These are phyloP conservation scores for Mylabris sibirica DNA, from an alignment of 2,888 invertebrate genomes.

Conservation along the genomic window DNA sequence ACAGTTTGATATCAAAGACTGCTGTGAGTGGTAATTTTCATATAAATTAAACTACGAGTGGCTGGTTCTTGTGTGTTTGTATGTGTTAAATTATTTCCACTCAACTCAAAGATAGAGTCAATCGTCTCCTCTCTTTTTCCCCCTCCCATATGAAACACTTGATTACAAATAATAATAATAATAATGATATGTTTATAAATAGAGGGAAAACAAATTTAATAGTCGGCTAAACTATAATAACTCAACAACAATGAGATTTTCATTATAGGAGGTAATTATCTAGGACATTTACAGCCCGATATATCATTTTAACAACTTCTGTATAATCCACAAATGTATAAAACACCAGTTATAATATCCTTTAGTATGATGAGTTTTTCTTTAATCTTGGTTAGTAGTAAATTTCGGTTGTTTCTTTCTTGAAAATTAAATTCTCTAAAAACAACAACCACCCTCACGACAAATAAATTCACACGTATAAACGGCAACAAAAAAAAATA, in stretches of 20 bases:
- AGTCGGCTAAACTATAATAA: slow-evolving; percentile 32
- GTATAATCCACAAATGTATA: slow-evolving; percentile 59
- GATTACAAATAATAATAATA: background rate
- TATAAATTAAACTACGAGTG: background rate
- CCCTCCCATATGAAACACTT: background rate
- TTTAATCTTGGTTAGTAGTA: slow-evolving; percentile 60
- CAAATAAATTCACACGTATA: background rate
- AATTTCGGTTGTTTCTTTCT: slow-evolving; percentile 58
- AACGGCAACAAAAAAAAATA: background rate
- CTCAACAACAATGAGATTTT: slow-evolving; percentile 36
- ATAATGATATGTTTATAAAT: background rate
- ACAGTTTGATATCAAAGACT: slow-evolving; percentile 7
- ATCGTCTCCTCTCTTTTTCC: background rate
- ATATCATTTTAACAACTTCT: slow-evolving; percentile 52
- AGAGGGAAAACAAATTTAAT: slow-evolving; percentile 19
- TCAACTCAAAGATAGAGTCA: background rate
- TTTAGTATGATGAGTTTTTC: slow-evolving; percentile 60
- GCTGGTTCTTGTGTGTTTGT: background rate
- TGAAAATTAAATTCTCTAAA: slow-evolving; percentile 57
- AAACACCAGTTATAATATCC: slow-evolving; percentile 60
- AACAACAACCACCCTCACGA: slow-evolving; percentile 23
- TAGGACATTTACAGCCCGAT: slow-evolving; percentile 51
- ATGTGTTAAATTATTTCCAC: background rate
- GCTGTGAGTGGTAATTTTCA: background rate
- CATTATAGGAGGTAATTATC: slow-evolving; percentile 49